phyloP scores from a whole-genome alignment of 2,888 invertebrate species.

The Limenitis arthemis region DNA sequence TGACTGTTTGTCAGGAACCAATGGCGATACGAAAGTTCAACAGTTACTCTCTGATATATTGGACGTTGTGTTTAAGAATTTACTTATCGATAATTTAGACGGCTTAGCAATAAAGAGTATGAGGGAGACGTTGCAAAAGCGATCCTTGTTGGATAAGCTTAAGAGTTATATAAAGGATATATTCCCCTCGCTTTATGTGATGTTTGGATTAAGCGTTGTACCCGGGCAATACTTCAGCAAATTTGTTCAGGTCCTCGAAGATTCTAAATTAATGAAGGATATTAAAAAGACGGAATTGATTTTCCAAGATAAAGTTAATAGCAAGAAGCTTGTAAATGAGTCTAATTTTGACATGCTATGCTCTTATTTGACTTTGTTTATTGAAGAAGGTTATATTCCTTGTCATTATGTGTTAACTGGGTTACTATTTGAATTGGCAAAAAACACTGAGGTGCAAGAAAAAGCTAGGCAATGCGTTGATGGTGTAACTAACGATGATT shows the following conservation, averaged over 20 bases:
- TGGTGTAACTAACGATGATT: conserved; percentile 34
- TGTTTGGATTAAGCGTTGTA: conserved; percentile 43
- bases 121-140: conserved; percentile 40
- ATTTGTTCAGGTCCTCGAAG: conserved; percentile 34
- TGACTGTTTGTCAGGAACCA: conserved; percentile 65
- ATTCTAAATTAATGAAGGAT: conserved; percentile 42
- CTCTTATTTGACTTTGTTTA: conserved; percentile 46
- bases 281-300: conserved; percentile 40
- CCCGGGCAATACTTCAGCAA: conserved; percentile 38
- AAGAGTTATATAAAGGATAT: conserved; percentile 57
- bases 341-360: conserved; percentile 36
- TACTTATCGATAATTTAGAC: conserved; percentile 47
- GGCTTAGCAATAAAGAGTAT: conserved; percentile 41
- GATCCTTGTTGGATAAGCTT: conserved; percentile 40
- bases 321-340: conserved; percentile 30
- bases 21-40: conserved; percentile 64
- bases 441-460: conserved; percentile 42
- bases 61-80: conserved; percentile 59
- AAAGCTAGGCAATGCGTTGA: conserved; percentile 39
- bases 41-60: conserved; percentile 61
- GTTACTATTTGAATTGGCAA: conserved; percentile 50
- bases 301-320: conserved; percentile 39
- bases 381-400: conserved; percentile 58
- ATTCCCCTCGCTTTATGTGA: conserved; percentile 54
- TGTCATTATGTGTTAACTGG: conserved; percentile 48